Conservation (phyloP, 2,797 vertebrate genomes). For the Xiphophorus birchmanni region DNA sequence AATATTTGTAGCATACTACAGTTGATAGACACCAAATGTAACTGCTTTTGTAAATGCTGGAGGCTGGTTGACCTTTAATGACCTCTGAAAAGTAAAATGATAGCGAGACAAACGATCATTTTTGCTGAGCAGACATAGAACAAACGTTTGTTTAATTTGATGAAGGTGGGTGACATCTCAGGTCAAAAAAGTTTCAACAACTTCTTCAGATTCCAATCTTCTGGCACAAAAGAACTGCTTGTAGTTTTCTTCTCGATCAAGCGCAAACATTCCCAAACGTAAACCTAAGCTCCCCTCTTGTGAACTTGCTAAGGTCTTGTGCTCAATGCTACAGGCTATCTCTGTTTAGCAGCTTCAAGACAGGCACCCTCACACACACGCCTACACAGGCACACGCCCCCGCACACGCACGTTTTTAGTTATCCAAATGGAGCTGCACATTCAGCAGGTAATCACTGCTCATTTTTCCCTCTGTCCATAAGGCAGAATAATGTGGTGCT, state of each 20-base stretch:
- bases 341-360: constrained; percentile 62
- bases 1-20: no score
- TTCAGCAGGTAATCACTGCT: constrained; percentile 38
- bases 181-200: no score
- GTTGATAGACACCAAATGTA: no score
- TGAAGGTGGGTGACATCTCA: no score
- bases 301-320: constrained; percentile 65
- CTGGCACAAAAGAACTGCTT: constrained; percentile 55
- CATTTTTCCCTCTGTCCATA: constrained; percentile 18
- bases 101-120: no score
- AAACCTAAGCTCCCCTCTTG: constrained; percentile 55
- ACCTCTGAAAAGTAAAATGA: no score
- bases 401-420: constrained; percentile 34
- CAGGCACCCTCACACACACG: constrained; percentile 50
- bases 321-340: constrained; percentile 65
- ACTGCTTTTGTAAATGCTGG: no score
- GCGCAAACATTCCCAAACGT: constrained; percentile 18
- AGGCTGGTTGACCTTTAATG: no score
- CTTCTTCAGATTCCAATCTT: constrained; percentile 40
- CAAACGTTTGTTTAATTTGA: no score
- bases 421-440: constrained; percentile 35
- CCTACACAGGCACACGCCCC: constrained; percentile 39
- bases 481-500: constrained; percentile 12
- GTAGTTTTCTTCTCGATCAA: constrained; percentile 22
- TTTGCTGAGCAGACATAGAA: no score